Evolutionary conservation across 2,113 vertebrate species (phyloP), one percentile per base, ranked within the genome.

Genomic region (Paracanthobrama guichenoti): DNA sequence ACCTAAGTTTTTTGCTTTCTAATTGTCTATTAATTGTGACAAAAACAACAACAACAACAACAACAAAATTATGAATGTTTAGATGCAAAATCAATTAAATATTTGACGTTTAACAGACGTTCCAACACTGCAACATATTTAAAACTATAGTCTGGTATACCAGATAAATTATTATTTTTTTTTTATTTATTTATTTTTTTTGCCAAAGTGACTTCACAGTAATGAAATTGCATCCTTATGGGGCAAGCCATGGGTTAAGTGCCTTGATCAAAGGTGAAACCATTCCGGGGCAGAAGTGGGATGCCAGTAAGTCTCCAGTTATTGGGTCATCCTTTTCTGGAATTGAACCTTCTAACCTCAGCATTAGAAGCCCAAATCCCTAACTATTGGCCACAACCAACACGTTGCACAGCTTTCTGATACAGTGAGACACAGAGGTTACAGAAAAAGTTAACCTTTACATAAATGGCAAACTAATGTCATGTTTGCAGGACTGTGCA

Each of bases 341-440:
- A 66, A 80, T 67, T 80, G 44, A 80, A 67, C 60, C 60, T 31
- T 22, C n/a, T 28, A 67, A 80, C 78, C 78, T 67, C 18, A 22
- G 26, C 13, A 50, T 67, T 50, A 22, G 11, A 26, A 53, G 78
- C 18, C 46, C 44, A 75, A 67, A 62, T 50, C 26, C 26, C 31
- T 80, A 13, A 80, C 26, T 22, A 67, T 28, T 44, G 26, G 42
- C 14, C 16, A 50, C 24, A 66, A 64, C 42, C 78, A 48, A 80
- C 42, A 64, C 46, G 77, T 64, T 24, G 39, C 16, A 50, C 60
- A 50, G 59, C 24, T 50, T 31, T 50, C 12, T 66, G 44, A 66
- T 66, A 80, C 42, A 42, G 35, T 3, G 4, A 14, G 57, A 50
- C 44, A 66, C 2, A 26, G 4, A 78, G 22, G 8, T 44, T 44